phyloP scores from a whole-genome alignment of 1,140 invertebrate species.

The Drosophila pectinifera region DNA sequence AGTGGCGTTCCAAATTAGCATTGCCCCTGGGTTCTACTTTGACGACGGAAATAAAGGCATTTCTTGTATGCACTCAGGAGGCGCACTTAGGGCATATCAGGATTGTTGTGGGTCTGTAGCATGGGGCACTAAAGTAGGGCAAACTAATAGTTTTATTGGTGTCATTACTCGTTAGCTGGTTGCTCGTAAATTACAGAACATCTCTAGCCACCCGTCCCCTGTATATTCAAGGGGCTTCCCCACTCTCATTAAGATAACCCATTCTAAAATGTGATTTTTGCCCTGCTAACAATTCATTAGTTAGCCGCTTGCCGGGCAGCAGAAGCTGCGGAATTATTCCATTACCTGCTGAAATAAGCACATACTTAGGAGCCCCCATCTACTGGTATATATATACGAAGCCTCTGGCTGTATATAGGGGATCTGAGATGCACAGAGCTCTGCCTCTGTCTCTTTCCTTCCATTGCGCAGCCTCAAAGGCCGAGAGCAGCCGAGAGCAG shows the following conservation, averaged over 20 bases:
- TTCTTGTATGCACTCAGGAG: not conserved
- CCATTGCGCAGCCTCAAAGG: conserved; percentile 61
- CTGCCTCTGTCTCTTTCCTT: conserved; percentile 8
- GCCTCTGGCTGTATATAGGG: not conserved
- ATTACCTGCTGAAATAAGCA: conserved; percentile 51
- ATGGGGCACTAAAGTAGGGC: not conserved
- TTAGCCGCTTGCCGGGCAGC: conserved; percentile 36
- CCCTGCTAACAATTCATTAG: conserved; percentile 55
- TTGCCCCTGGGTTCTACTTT: conserved; percentile 37
- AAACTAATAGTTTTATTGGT: not conserved
- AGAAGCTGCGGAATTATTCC: conserved; percentile 39
- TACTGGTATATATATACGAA: conserved; percentile 11
- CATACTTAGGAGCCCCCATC: conserved; percentile 32
- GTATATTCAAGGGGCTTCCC: not conserved
- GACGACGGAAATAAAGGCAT: not conserved
- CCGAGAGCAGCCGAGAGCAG: conserved; percentile 23
- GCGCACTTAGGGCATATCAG: not conserved
- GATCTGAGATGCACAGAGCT: not conserved
- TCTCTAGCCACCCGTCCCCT: not conserved
- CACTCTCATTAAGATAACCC: not conserved
- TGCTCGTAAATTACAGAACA: not conserved
- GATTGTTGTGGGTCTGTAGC: not conserved
- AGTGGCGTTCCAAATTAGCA: conserved; percentile 41
- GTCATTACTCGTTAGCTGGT: not conserved
- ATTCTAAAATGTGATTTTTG: conserved; percentile 26